Percentiles rank a stretch among this genome's conserved stretches.
Evolutionary conservation across 2,888 invertebrate species (phyloP).

Genomic region (Limnephilus rhombicus): DNA sequence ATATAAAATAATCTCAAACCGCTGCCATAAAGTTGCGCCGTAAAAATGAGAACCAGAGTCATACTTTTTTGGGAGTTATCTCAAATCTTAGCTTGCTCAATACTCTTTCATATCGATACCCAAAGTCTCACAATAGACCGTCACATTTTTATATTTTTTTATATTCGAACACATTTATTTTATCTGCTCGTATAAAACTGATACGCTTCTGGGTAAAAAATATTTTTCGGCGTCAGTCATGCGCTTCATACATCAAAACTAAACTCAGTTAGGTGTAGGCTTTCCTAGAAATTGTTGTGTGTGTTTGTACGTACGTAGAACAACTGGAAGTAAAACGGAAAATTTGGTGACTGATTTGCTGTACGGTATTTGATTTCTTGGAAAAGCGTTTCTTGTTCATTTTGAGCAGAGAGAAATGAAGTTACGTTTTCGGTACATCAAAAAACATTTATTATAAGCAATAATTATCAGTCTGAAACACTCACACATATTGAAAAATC

Average conservation of each 20-base stretch:
- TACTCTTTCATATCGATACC: constrained; percentile 28
- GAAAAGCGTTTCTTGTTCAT: background rate
- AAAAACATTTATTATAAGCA: no score
- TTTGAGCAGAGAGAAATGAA: background rate
- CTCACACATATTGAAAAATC: no score
- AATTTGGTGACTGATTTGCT: background rate
- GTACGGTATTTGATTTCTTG: background rate
- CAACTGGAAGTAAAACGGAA: background rate
- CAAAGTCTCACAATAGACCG: constrained; percentile 31
- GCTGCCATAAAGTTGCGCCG: constrained; percentile 23
- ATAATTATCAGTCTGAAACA: no score
- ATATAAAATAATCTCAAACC: constrained; percentile 46
- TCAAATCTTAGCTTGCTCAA: constrained; percentile 35
- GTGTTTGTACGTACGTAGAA: background rate
- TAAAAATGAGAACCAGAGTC: constrained; percentile 37
- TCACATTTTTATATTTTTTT: constrained; percentile 36
- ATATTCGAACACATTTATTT: constrained; percentile 46
- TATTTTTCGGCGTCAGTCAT: constrained; percentile 23
- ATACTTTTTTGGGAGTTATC: constrained; percentile 45
- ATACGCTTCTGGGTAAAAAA: constrained; percentile 34
- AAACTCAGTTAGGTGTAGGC: constrained; percentile 3
- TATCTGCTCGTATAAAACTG: constrained; percentile 42
- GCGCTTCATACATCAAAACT: background rate
- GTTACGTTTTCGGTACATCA: background rate
- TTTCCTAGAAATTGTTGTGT: constrained; percentile 7